Evolutionary conservation across 2,113 vertebrate genomes (phyloP).

Genomic region (Sprattus sprattus): DNA sequence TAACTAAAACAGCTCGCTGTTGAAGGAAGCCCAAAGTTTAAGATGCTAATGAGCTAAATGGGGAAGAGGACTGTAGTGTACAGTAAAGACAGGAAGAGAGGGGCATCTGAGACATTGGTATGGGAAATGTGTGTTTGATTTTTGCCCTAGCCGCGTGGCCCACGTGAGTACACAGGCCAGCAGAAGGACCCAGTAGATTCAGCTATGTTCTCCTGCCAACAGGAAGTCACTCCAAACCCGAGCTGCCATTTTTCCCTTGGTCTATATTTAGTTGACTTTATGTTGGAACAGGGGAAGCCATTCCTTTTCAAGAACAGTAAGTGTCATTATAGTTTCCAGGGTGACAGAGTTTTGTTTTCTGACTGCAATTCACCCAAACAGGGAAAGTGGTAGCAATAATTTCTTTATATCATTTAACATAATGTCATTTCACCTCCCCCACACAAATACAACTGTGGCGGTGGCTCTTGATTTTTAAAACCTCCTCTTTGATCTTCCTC

Average conservation of each 20-base stretch:
- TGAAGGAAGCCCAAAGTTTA: neutral
- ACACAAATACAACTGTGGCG: neutral
- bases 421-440: neutral
- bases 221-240: too few relatives aligned
- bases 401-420: neutral
- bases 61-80: neutral
- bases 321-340: too few relatives aligned
- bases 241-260: too few relatives aligned
- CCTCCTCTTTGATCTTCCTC: neutral
- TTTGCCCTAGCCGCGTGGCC: too few relatives aligned
- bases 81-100: too few relatives aligned
- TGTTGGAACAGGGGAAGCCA: too few relatives aligned
- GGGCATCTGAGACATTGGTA: neutral
- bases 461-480: neutral
- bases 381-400: neutral
- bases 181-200: too few relatives aligned
- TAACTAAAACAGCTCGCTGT: too few relatives aligned
- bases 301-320: neutral
- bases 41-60: neutral
- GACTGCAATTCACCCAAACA: neutral
- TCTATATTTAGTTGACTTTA: too few relatives aligned
- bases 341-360: neutral
- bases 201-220: too few relatives aligned
- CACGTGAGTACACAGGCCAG: too few relatives aligned
- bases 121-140: neutral